Evolutionary conservation across 2,797 vertebrate species (phyloP), one percentile per base, ranked within the genome.

Genomic region (Phoebastria nigripes): DNA sequence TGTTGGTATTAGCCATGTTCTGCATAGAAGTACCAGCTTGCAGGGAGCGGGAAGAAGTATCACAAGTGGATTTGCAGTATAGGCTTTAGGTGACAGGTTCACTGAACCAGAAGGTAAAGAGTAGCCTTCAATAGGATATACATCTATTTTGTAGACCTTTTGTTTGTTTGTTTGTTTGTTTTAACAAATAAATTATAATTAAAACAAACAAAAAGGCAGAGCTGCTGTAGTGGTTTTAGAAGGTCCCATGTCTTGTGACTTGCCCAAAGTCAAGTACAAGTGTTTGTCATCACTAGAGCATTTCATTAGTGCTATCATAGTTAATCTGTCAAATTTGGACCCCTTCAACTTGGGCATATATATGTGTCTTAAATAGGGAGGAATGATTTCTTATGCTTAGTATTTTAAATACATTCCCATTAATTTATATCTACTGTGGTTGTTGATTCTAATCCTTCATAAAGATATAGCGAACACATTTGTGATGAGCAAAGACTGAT

Each of bases 1-100:
- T n/a, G 13, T 8, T 47, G 56, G 15, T 14, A 7, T 82, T 18
- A 33, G 1, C 63, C 5, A 0, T 8, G 28, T 24, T 44, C 58
- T 78, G 31, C 0, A 0, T 17, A 24, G 37, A 61, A 62, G 28
- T 25, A 16, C 28, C 71, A 70, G 26, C 42, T 65, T 6, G 3
- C 3, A 81, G 37, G 28, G 25, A 55, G 5, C 4, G 18, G 25
- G n/a, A 55, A 71, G 72, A 37, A 42, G 17, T 14, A 5, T 65
- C 74, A 28, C 19, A 3, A 58, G 35, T 19, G 4, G 12, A 9
- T 89, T 56, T 72, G 26, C 42, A 19, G 28, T 20, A 1, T 6
- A 52, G 59, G 22, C 28, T 77, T 72, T n/a, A 44, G 25, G 51
- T 62, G 31, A 15, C n/a, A 35, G 39, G 24, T 35, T 67, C 29